Conservation (phyloP, 1,140 invertebrate species). For the Ptiloglossa arizonensis region DNA sequence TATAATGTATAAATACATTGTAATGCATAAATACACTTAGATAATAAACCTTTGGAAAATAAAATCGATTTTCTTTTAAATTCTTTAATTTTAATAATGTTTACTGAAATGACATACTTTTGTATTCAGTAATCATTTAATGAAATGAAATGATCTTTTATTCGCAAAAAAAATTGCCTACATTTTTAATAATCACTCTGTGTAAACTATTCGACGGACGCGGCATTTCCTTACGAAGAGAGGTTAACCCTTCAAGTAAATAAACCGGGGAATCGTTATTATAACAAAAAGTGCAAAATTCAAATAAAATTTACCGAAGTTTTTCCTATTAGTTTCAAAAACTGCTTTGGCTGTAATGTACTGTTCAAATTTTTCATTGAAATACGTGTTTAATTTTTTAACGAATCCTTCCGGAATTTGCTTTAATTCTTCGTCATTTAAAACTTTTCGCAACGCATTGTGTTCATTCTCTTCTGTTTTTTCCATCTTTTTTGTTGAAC, state of each 20-base stretch:
- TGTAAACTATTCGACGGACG: neutral
- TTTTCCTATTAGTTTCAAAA: slow-evolving; percentile 84
- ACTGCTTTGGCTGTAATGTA: slow-evolving; percentile 87
- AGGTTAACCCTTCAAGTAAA: slow-evolving; percentile 32
- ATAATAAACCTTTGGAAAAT: neutral
- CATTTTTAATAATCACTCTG: neutral
- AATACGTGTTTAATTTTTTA: slow-evolving; percentile 85
- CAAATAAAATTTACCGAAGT: slow-evolving; percentile 81
- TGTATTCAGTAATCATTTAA: neutral
- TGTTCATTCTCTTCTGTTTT: slow-evolving; percentile 71
- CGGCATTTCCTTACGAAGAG: neutral
- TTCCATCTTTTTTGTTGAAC: slow-evolving; percentile 63
- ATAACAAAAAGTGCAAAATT: slow-evolving; percentile 13
- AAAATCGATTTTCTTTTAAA: neutral
- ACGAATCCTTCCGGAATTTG: slow-evolving; percentile 78
- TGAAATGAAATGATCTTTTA: neutral
- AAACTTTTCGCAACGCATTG: slow-evolving; percentile 69
- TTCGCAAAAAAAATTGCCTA: neutral
- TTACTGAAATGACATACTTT: neutral
- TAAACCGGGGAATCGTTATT: slow-evolving; percentile 31
- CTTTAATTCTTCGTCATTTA: slow-evolving; percentile 80
- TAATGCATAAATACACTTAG: neutral
- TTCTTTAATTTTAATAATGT: neutral
- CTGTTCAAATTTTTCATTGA: slow-evolving; percentile 86
- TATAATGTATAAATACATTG: too few relatives aligned